Evolutionary conservation across 2,888 invertebrate genomes (phyloP), one percentile per base, ranked within the genome.

Genomic region (Horisme vitalbata): DNA sequence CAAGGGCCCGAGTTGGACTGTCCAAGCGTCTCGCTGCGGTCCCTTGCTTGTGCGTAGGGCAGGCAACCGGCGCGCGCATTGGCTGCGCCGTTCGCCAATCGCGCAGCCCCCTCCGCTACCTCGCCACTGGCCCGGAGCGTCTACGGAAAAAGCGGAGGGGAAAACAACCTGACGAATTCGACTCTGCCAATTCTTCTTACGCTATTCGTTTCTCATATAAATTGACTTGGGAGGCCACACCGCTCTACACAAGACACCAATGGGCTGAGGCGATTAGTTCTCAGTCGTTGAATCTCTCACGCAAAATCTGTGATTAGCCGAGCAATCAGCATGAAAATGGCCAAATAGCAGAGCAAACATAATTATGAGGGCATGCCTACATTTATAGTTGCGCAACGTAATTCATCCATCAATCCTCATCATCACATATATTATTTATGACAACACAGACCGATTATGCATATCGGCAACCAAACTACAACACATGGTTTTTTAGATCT

Each of bases 1-100:
- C 84, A 83, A 86, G 85, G 85, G 83, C 83, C 78, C 75, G 72
- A 71, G 67, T 70, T 77, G 77, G 78, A 87, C 85, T 86, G 83
- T 66, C 66, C 69, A 46, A 45, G 45, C 51, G 53, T 35, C 34
- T 21, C 44, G 27, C 21, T 32, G 63, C 63, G 70, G 68, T 84
- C 83, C 84, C 85, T 83, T 84, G 79, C 79, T 73, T 71, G 41
- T 11, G 69, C 68, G 63, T 76, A 83, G 84, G 84, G 83, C 80
- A 68, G 70, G 61, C 60, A 61, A 41, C 52, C 65, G 54, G 57
- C 57, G 50, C 68, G 58, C 65, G 70, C 75, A 85, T 87, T 87
- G 86, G 86, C 53, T 63, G 68, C 43, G 46, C 15, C 14, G 44
- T 49, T 61, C 50, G 55, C 86, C 86, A 86, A 86, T 86, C 52